These are phyloP conservation scores for Lycorma delicatula DNA, from an alignment of 1,140 invertebrate genomes.

Conservation along the genomic window DNA sequence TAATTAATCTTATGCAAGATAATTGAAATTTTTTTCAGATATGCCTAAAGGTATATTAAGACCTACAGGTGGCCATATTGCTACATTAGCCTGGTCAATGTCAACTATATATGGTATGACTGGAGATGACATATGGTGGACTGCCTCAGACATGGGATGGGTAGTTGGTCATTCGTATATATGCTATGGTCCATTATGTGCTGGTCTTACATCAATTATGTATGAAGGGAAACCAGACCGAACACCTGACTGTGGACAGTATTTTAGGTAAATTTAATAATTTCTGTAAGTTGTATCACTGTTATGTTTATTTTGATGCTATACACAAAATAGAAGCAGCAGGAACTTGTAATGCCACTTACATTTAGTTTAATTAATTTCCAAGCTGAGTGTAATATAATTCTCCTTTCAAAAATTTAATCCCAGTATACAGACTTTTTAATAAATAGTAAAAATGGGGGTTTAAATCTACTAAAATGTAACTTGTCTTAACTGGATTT, in stretches of 20 bases:
- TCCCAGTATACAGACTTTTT: too few relatives aligned
- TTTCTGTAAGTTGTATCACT: not conserved
- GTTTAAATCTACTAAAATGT: too few relatives aligned
- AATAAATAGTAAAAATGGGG: too few relatives aligned
- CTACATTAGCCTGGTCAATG: constrained; percentile 76
- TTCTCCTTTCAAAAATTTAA: too few relatives aligned
- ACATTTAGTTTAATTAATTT: too few relatives aligned
- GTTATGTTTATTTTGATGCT: not conserved
- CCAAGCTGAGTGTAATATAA: too few relatives aligned
- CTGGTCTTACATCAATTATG: constrained; percentile 75
- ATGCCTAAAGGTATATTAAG: constrained; percentile 76
- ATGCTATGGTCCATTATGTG: constrained; percentile 78
- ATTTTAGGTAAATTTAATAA: constrained; percentile 57
- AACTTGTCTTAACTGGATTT: too few relatives aligned
- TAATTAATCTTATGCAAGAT: too few relatives aligned
- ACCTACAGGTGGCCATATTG: constrained; percentile 79
- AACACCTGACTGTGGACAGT: constrained; percentile 83
- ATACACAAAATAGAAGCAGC: too few relatives aligned
- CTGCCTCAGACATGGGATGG: constrained; percentile 85
- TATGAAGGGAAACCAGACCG: constrained; percentile 93
- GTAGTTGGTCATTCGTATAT: constrained; percentile 92
- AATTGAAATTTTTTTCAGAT: too few relatives aligned
- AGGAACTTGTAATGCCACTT: too few relatives aligned
- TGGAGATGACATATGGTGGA: constrained; percentile 82
- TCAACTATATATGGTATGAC: constrained; percentile 70